Evolutionary conservation across 2,797 vertebrate species (phyloP).

Genomic region (Onychomys torridus): DNA sequence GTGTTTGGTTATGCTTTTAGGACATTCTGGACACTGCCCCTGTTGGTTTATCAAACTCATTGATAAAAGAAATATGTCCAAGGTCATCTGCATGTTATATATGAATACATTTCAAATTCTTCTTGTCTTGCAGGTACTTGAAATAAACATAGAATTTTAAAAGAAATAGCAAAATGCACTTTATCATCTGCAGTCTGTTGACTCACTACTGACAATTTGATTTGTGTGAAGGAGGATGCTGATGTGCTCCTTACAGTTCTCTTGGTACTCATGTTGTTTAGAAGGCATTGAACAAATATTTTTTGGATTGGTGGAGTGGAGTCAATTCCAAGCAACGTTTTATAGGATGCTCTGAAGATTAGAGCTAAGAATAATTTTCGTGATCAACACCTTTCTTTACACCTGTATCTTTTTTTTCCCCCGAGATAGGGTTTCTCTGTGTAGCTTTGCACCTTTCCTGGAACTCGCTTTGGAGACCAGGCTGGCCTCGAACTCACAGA

Average conservation of each 20-base stretch:
- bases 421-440: no score
- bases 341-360: background rate
- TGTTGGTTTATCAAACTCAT: background rate
- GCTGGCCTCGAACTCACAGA: no score
- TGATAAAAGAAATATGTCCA: background rate
- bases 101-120: background rate
- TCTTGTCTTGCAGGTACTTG: background rate
- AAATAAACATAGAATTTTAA: background rate
- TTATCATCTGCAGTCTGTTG: background rate
- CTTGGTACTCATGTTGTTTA: background rate
- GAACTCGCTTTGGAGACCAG: no score
- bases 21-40: background rate
- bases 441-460: no score
- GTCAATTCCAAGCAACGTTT: slow-evolving; percentile 4
- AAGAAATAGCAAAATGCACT: background rate
- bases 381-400: background rate
- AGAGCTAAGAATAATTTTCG: background rate
- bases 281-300: background rate
- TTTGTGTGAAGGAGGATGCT: background rate
- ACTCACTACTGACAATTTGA: background rate
- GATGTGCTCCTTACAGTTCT: background rate
- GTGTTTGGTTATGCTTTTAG: background rate
- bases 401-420: background rate
- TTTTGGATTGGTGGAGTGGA: background rate
- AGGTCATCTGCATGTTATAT: background rate